phyloP scores from a whole-genome alignment of 2,113 vertebrate genomes.

The Neodontobutis hainanensis region DNA sequence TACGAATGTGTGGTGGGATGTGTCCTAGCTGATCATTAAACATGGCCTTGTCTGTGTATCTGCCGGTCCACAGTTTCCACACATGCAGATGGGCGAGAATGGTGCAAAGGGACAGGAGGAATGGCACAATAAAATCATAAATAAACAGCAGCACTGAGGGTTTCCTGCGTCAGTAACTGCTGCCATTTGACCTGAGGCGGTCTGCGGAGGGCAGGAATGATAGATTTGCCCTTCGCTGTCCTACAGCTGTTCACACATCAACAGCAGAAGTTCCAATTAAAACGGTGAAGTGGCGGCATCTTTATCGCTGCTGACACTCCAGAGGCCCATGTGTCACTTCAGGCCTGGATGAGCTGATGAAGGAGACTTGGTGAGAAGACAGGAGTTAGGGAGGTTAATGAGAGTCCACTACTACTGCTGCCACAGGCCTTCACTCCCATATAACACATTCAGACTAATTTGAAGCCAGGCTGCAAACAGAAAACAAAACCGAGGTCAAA shows the following conservation, averaged over 20 bases:
- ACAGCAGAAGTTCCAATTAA: constrained; percentile 79
- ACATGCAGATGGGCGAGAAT: constrained; percentile 65
- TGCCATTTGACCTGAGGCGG: constrained; percentile 73
- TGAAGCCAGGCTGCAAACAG: constrained; percentile 55
- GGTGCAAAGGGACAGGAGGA: constrained; percentile 27
- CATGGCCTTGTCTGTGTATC: constrained; percentile 39
- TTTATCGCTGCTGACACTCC: constrained; percentile 77
- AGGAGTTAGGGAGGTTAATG: constrained; percentile 74
- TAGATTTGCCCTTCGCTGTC: constrained; percentile 78
- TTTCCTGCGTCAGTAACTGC: constrained; percentile 65
- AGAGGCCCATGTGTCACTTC: constrained; percentile 72
- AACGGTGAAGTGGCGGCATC: constrained; percentile 74
- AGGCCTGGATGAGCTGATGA: constrained; percentile 74
- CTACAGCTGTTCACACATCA: constrained; percentile 81
- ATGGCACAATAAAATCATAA: constrained; percentile 60
- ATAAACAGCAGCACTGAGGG: constrained; percentile 71
- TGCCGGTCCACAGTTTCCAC: constrained; percentile 37
- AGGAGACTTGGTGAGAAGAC: constrained; percentile 66
- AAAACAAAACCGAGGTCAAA: constrained; percentile 63
- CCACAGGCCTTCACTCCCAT: constrained; percentile 51
- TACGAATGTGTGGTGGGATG: constrained; percentile 51
- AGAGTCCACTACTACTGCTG: constrained; percentile 64
- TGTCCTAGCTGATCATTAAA: constrained; percentile 61
- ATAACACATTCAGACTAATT: constrained; percentile 58
- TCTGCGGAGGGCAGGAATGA: constrained; percentile 70